These are phyloP conservation scores for Peribatodes rhomboidaria DNA, from an alignment of 2,888 invertebrate genomes.

Conservation along the genomic window DNA sequence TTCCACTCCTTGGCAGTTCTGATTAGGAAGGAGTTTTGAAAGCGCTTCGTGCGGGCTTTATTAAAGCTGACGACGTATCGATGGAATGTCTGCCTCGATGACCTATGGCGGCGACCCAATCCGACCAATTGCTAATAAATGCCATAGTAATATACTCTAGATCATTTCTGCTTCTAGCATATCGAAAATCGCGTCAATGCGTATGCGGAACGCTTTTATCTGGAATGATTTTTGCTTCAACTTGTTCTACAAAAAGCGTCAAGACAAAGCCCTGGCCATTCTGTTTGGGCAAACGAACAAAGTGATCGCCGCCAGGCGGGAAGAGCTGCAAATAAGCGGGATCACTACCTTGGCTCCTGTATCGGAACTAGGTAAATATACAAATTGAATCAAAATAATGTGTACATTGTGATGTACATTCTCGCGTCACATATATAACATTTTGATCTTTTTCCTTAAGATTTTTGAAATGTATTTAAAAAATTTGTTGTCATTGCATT, in stretches of 20 bases:
- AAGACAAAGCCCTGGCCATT: slow-evolving; percentile 73
- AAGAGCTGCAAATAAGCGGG: slow-evolving; percentile 59
- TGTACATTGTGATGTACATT: not conserved
- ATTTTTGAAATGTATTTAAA: no score
- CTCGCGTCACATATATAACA: no score
- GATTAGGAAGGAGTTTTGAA: no score
- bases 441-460: no score
- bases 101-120: no score
- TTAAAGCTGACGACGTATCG: no score
- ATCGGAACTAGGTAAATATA: slow-evolving; percentile 57
- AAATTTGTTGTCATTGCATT: no score
- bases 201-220: slow-evolving; percentile 66
- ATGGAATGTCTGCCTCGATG: no score
- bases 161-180: slow-evolving; percentile 42
- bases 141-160: not conserved
- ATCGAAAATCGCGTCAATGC: slow-evolving; percentile 51
- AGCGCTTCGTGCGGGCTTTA: no score
- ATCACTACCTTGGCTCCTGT: slow-evolving; percentile 49
- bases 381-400: not conserved
- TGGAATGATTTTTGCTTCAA: slow-evolving; percentile 66
- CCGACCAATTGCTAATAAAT: no score
- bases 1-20: no score
- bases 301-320: slow-evolving; percentile 71
- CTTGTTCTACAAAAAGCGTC: slow-evolving; percentile 85
- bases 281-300: slow-evolving; percentile 72